A percentile compares a stretch with the other conserved stretches of the same genome.
These are phyloP conservation scores for Hirudinaria manillensis DNA, from an alignment of 2,888 invertebrate species.

Conservation along the genomic window DNA sequence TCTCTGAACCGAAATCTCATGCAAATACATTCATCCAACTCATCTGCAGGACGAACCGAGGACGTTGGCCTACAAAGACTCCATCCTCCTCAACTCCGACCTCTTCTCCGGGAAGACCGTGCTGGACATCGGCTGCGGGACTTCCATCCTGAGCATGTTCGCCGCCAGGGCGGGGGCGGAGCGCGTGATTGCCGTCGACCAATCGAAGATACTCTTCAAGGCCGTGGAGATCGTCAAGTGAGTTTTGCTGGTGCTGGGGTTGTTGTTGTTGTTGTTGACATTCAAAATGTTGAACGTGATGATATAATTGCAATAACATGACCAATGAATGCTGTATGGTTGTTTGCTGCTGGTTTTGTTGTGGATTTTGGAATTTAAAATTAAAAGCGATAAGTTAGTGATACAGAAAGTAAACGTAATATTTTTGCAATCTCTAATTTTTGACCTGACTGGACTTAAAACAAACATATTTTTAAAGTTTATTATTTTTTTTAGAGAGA, in stretches of 20 bases:
- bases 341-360: not conserved
- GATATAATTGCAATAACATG: no score
- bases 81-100: slow-evolving; percentile 19
- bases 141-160: slow-evolving; percentile 77
- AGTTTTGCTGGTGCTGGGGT: not conserved
- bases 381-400: no score
- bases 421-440: no score
- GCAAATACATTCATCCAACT: no score
- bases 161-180: slow-evolving; percentile 14
- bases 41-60: slow-evolving; percentile 21
- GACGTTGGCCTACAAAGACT: slow-evolving; percentile 23
- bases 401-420: no score
- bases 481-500: slow-evolving; percentile 58
- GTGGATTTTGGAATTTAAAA: not conserved
- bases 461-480: not conserved
- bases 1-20: no score
- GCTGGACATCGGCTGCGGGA: slow-evolving; percentile 47
- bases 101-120: slow-evolving; percentile 1
- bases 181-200: slow-evolving; percentile 58
- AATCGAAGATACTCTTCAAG: slow-evolving; percentile 56
- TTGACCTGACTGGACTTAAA: not conserved
- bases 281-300: not conserved
- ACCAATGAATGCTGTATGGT: no score
- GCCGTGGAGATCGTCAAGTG: slow-evolving; percentile 57
- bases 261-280: not conserved